Evolutionary conservation across 64 coral and sea anemone species (phyloP).

Genomic region (Actinia equina): DNA sequence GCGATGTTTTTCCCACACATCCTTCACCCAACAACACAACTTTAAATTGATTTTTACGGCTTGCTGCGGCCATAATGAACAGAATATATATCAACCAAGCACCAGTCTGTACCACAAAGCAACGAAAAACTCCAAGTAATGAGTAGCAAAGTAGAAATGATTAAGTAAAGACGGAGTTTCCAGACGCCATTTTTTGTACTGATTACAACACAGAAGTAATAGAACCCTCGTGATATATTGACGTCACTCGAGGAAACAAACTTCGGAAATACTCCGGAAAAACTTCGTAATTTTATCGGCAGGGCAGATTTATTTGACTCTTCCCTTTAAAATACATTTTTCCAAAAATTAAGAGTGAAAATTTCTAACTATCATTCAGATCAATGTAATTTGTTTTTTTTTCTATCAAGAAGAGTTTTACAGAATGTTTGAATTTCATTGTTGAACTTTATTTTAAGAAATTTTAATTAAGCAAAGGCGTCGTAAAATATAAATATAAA

Average conservation of each 20-base stretch:
- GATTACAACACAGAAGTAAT: conserved; percentile 46
- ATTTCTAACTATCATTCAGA: no score
- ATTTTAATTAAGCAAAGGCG: neutral
- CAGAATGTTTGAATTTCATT: no score
- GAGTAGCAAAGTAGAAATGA: neutral
- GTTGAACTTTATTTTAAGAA: no score
- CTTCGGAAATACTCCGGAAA: conserved; percentile 46
- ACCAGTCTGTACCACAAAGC: conserved; percentile 16
- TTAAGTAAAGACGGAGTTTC: conserved; percentile 33
- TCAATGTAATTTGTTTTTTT: no score
- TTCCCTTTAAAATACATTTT: no score
- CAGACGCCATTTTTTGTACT: conserved; percentile 64
- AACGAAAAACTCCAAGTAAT: neutral
- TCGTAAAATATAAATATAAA: neutral
- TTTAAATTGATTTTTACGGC: conserved; percentile 97
- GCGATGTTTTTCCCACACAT: conserved; percentile 94
- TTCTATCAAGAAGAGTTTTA: no score
- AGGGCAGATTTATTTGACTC: neutral
- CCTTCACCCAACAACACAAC: conserved; percentile 96
- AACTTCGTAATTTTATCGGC: neutral
- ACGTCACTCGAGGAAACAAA: conserved; percentile 52
- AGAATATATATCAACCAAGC: neutral
- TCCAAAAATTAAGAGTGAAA: no score
- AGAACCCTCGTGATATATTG: conserved; percentile 76
- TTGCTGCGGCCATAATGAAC: conserved; percentile 60